Percentiles rank a stretch among this genome's conserved stretches.
These are phyloP conservation scores for Morpho helenor DNA, from an alignment of 2,888 invertebrate genomes.

Conservation along the genomic window DNA sequence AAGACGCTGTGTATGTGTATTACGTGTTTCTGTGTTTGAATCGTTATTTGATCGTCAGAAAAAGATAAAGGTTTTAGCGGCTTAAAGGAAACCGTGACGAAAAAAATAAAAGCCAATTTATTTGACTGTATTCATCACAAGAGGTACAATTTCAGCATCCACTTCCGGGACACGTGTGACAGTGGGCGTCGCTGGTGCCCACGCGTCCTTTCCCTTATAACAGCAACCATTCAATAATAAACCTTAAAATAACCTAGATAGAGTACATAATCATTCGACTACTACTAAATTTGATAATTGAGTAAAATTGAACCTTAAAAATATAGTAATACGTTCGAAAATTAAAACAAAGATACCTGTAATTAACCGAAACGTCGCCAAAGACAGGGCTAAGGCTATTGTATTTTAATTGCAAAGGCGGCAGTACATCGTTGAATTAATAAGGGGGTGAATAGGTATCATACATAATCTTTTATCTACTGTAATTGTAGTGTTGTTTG, in stretches of 20 bases:
- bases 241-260: neutral
- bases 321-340: neutral
- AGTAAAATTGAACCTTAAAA: neutral
- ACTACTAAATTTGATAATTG: neutral
- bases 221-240: neutral
- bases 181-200: slow-evolving; percentile 32
- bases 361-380: slow-evolving; percentile 17
- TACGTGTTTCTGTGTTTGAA: no score
- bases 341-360: neutral
- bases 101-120: slow-evolving; percentile 40
- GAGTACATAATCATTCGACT: neutral
- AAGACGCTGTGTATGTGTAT: no score
- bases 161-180: slow-evolving; percentile 47
- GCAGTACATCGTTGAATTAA: slow-evolving; percentile 8
- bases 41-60: no score
- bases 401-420: slow-evolving; percentile 33
- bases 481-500: no score
- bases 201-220: slow-evolving; percentile 19
- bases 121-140: slow-evolving; percentile 59
- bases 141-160: slow-evolving; percentile 25
- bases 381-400: slow-evolving; percentile 26
- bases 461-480: neutral
- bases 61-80: no score
- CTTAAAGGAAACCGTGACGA: no score
- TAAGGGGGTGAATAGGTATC: slow-evolving; percentile 3